Base-by-base conservation (phyloP, 2,888 invertebrate species). In the Erannis defoliaria region DNA sequence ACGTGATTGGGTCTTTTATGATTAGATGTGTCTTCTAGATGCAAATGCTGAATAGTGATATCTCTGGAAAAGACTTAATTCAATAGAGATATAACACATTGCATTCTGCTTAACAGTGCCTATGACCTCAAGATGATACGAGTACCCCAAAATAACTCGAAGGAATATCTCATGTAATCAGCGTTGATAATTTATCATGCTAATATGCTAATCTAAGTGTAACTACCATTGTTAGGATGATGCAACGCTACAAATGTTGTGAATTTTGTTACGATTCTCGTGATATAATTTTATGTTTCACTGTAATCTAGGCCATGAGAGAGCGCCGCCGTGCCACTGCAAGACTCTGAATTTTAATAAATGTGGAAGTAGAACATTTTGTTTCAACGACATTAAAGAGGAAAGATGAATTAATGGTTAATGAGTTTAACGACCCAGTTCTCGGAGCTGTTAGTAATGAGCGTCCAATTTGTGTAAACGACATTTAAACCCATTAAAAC, bases 231-330 rank as follows among this genome's bases (percentile, higher is more conserved):
- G 70, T 70, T 64, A 66, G 55, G 62, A 65, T 71, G 71, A 76
- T 73, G 75, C 61, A 72, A 72, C 65, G 48, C 50, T 46, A 64
- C 67, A 62, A 66, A 64, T 57, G 55, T 59, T 71, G 68, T 65
- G 62, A 67, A 61, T 68, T 66, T 63, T 58, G 67, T 70, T 66
- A 70, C 64, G 51, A 50, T 65, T 64, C 60, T 67, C 49, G 65
- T 74, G 71, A 74, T 70, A 70, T 71, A 72, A 74, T 71, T 64
- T 54, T 64, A 70, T 37, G 54, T 66, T 71, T 70, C 64, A 63
- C 55, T 67, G 57, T 59, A 56, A 74, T 65, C 68, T 70, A 62
- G 74, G 71, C 63, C 69, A 68, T 69, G 72, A 69, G 72, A 68
- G 63, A 69, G 67, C 64, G 68, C 64, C 48, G 62, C n/a, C n/a